Base-by-base conservation (phyloP, 2,797 vertebrate species). In the Brotula barbata region DNA sequence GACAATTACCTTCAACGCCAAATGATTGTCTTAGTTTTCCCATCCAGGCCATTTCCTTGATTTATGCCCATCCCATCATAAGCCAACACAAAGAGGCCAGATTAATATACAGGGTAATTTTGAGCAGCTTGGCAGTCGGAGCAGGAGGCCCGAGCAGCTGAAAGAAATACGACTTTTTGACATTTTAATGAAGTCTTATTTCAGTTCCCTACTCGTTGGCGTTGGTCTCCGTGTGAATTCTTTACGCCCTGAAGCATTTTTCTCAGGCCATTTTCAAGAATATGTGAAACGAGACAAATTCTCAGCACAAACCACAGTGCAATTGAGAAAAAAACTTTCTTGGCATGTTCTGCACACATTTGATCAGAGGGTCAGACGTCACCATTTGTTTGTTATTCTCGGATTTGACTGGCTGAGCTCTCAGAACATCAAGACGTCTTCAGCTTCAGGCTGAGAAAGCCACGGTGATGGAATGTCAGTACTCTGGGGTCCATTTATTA, bases 381-480 rank as follows among this genome's bases (percentile, higher is more conserved):
- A 28, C n/a, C n/a, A n/a, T n/a, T 43, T 66, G 20, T 64, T 64
- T 53, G 50, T 11, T 41, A 33, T 51, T 51, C 56, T 60, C 62
- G n/a, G 48, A 66, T 64, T 3, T 39, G 68, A 57, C 49, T 9
- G 12, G 31, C 0, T 7, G 62, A 44, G 13, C 41, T 20, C 14
- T n/a, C 63, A 23, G 44, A n/a, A 19, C 4, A 1, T 42, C 34
- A 15, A 4, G 36, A 36, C 40, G 2, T 0, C 2, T 7, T 37
- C 19, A 14, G 25, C n/a, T 16, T 43, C 20, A 20, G 22, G 42
- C 2, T 41, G 40, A 15, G 22, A 14, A 55, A 31, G 9, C 42
- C 19, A 19, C n/a, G n/a, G n/a, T n/a, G n/a, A n/a, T n/a, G 93
- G 92, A n/a, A 2, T 37, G 1, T 31, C 64, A 61, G 81, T 62